Evolutionary conservation across 2,888 invertebrate genomes (phyloP), one percentile per base, ranked within the genome.

Genomic region (Pristionchus maxplancki): DNA sequence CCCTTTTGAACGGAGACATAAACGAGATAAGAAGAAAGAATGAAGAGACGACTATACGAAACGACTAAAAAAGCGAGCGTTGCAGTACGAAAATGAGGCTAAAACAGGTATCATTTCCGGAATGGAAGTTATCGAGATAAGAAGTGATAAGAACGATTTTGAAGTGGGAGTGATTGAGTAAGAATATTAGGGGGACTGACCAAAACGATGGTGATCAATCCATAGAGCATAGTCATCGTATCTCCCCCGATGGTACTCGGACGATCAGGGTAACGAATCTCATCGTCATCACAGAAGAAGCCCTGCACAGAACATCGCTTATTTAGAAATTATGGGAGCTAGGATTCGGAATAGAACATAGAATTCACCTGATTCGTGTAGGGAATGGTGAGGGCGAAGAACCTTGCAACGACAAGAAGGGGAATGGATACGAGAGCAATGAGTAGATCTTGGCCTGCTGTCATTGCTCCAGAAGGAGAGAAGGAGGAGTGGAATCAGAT

Each of bases 231-330:
- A 13, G 89, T 89, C 93, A 93, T 93, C 20, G 82, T 82, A 6
- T 90, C 37, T n/a, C 89, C 88, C 4, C 84, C 84, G 20, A 93
- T 89, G 24, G 93, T 93, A 58, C 89, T 88, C 5, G 88, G 89
- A 50, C 90, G 78, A 83, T 90, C 88, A 0, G 93, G 93, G 71
- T 91, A 90, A 2, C 93, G 90, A 44, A 93, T 93, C 87, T 93
- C 93, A 88, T 92, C 91, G 88, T 93, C 93, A 78, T 93, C 91
- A 88, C 93, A 93, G 89, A 93, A 93, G 89, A 93, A 93, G 15
- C 93, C 93, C 92, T 92, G 44, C 58, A 91, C 28, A 31, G 2
- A 24, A 28, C 20, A 71, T 13, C 44, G 20, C 24, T 28, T 28
- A 58, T 24, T 34, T 58, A 84, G 17, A 4, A 44, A 78, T 6